Base-by-base conservation (phyloP, 2,797 vertebrate genomes). In the Amblyraja radiata region DNA sequence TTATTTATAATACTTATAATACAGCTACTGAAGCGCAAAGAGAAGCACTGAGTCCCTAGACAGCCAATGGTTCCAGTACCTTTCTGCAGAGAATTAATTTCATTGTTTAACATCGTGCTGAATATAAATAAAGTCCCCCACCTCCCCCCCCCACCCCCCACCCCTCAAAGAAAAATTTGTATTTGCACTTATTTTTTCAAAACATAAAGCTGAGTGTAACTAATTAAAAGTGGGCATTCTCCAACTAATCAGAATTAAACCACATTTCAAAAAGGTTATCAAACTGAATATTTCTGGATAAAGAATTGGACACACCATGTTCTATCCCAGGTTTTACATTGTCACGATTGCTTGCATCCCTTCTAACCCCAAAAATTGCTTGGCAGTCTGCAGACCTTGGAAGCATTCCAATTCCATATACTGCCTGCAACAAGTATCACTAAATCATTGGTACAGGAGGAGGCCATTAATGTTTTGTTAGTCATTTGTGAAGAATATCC, bases 1-100 rank as follows among this genome's bases (percentile, higher is more conserved):
- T 76, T 58, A 76, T 92, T 92, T 92, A 92, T 76, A 76, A 54
- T 25, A 2, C 71, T 92, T 92, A 92, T 76, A 76, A 54, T 25
- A 2, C 71, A 54, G 90, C 90, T 58, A 92, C 90, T 76, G 71
- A 73, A 76, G 71, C 90, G 58, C 71, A 92, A 74, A 91, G 36
- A 23, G 21, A 91, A 74, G 1, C 36, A 73, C 65, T 39, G 9
- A 10, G 11, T 54, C 39, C 63, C 23, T 28, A 5, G 39, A 28
- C 39, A 54, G 36, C 23, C 71, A n/a, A 58, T 76, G 90, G 71
- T 74, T n/a, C 68, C 36, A 54, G 36, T 46, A 36, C 46, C 13
- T 54, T 4, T 32, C 25, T 63, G 63, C 14, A 61, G 7, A 65
- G 2, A 88, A 88, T 36, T 36, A 65, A 65, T 32, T 63, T 88